A percentile compares a stretch with the other conserved stretches of the same genome.
phyloP scores from a whole-genome alignment of 2,113 vertebrate species.

The Meles meles region DNA sequence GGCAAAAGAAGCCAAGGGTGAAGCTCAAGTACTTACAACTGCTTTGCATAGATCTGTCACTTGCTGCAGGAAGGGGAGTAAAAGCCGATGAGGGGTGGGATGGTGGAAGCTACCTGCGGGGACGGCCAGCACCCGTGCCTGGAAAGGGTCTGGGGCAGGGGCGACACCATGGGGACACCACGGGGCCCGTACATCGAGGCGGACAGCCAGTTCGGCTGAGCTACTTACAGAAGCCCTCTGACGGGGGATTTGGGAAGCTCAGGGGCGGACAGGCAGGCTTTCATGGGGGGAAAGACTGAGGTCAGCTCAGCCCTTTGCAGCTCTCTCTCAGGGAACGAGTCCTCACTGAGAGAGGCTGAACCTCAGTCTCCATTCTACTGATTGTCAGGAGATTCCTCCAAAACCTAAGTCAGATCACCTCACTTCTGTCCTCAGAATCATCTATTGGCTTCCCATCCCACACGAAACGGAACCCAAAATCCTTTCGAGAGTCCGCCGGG shows the following conservation, averaged over 20 bases:
- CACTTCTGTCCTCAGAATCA: not conserved
- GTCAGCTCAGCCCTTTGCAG: not conserved
- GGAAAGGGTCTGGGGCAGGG: not conserved
- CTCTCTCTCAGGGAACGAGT: not conserved
- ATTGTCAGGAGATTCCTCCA: not conserved
- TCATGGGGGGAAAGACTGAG: not conserved
- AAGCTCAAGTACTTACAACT: constrained; percentile 64
- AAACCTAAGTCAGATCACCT: not conserved
- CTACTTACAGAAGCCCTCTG: not conserved
- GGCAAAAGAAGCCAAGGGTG: constrained; percentile 77
- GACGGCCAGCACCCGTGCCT: not conserved
- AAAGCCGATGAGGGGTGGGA: not conserved
- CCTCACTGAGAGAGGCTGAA: not conserved
- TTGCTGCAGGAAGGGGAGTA: not conserved
- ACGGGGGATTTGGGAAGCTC: not conserved
- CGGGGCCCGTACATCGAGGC: rapidly evolving
- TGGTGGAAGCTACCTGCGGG: constrained; percentile 1
- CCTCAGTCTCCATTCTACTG: not conserved
- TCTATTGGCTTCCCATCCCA: not conserved
- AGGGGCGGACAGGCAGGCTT: not conserved
- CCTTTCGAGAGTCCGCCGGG: not conserved
- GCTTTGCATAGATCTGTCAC: not conserved
- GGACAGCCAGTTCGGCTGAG: not conserved
- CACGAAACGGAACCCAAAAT: not conserved
- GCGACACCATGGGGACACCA: not conserved